Percentiles rank a stretch among this genome's conserved stretches.
These are phyloP conservation scores for Coregonus clupeaformis DNA, from an alignment of 2,113 vertebrate genomes.

Conservation along the genomic window DNA sequence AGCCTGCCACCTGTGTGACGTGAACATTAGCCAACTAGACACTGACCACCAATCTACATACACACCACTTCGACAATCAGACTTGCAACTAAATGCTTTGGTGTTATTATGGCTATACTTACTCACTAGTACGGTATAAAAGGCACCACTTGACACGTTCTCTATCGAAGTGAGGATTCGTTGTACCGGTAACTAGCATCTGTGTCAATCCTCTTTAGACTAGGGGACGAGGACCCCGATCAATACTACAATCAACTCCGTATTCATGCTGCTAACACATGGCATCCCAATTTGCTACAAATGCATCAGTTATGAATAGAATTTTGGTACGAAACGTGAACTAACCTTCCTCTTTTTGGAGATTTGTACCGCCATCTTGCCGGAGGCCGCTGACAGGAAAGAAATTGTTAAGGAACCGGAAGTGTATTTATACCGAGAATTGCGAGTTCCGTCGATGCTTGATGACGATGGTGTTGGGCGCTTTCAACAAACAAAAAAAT, in stretches of 20 bases:
- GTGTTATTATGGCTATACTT: too few relatives aligned
- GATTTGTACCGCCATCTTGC: constrained; percentile 6
- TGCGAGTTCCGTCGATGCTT: not conserved
- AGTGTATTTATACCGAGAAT: not conserved
- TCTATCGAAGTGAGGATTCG: not conserved
- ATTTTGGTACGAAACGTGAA: not conserved
- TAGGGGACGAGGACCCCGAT: not conserved
- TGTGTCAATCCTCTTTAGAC: not conserved
- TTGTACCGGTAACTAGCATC: not conserved
- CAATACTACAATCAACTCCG: not conserved
- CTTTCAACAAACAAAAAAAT: too few relatives aligned
- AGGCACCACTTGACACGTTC: not conserved
- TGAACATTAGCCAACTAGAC: too few relatives aligned
- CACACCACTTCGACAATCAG: too few relatives aligned
- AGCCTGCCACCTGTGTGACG: too few relatives aligned
- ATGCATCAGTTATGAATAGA: not conserved
- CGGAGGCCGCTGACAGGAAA: constrained; percentile 10
- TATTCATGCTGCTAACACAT: not conserved
- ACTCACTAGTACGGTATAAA: not conserved
- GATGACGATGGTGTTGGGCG: not conserved
- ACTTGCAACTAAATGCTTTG: too few relatives aligned
- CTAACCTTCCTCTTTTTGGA: constrained; percentile 16
- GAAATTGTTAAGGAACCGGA: not conserved
- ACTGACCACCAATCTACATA: too few relatives aligned
- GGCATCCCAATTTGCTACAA: not conserved